A percentile compares a stretch with the other conserved stretches of the same genome.
Conservation (phyloP, 2,888 invertebrate genomes). For the Drosophila atroscutellata region DNA sequence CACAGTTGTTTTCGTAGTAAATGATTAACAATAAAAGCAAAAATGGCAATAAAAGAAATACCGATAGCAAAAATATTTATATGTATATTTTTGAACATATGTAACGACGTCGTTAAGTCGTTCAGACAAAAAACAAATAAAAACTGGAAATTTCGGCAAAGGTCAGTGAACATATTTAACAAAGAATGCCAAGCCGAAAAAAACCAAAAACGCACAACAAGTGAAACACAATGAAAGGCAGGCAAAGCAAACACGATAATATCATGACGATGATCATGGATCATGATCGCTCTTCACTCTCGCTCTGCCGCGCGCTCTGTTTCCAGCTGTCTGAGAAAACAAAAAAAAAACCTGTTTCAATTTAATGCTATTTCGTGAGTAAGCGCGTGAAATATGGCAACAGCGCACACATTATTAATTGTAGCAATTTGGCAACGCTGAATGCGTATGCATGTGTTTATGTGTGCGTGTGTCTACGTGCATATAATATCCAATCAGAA, state of each 20-base stretch:
- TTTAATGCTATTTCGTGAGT: conserved; percentile 68
- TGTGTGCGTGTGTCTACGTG: neutral
- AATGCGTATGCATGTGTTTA: neutral
- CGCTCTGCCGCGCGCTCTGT: neutral
- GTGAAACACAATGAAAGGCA: conserved; percentile 32
- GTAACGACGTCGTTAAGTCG: conserved; percentile 22
- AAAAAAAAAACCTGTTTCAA: conserved; percentile 70
- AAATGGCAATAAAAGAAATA: conserved; percentile 32
- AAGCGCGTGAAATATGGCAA: conserved; percentile 76
- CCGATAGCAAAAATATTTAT: conserved; percentile 6
- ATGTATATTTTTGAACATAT: conserved; percentile 37
- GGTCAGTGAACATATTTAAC: conserved; percentile 79
- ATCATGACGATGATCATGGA: conserved; percentile 65
- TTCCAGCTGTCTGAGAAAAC: conserved; percentile 10
- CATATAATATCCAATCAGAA: conserved; percentile 65
- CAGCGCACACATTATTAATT: conserved; percentile 58
- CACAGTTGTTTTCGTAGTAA: conserved; percentile 47
- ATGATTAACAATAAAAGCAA: conserved; percentile 42
- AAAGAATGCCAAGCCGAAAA: conserved; percentile 53
- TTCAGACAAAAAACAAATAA: conserved; percentile 18
- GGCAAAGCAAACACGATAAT: conserved; percentile 39
- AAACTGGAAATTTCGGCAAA: conserved; percentile 75
- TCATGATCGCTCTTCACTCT: conserved; percentile 56
- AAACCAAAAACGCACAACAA: conserved; percentile 38
- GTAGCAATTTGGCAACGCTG: conserved; percentile 60